phyloP scores from a whole-genome alignment of 1,140 invertebrate species.

The Pseudomyrmex cubaensis region DNA sequence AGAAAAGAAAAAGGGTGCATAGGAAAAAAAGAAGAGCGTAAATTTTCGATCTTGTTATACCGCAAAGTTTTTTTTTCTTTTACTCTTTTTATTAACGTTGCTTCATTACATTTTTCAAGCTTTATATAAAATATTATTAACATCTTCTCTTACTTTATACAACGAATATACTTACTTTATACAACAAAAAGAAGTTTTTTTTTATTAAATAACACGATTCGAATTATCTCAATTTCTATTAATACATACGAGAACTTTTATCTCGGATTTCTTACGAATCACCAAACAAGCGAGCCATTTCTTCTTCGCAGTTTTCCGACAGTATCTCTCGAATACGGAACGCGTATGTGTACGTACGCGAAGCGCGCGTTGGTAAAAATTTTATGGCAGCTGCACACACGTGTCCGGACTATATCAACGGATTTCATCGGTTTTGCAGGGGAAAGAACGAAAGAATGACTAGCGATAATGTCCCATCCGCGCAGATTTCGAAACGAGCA shows the following conservation, averaged over 20 bases:
- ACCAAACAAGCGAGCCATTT: neutral
- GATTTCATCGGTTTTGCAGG: constrained; percentile 32
- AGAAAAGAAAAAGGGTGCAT: neutral
- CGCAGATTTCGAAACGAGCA: constrained; percentile 55
- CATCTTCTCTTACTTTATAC: too few relatives aligned
- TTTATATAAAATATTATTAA: too few relatives aligned
- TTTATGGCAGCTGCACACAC: constrained; percentile 50
- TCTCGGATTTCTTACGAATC: constrained; percentile 45
- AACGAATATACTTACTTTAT: too few relatives aligned
- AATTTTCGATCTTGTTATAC: neutral
- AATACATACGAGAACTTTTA: constrained; percentile 17
- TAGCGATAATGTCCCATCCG: constrained; percentile 56
- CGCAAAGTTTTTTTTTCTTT: neutral
- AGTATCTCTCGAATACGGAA: constrained; percentile 28
- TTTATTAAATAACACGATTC: neutral
- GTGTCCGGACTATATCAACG: constrained; percentile 44
- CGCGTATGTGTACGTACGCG: neutral
- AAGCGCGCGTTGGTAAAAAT: constrained; percentile 43
- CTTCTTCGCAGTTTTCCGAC: neutral
- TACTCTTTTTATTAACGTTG: neutral
- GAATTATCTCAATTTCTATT: constrained; percentile 15
- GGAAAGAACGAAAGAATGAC: constrained; percentile 18
- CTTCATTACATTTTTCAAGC: neutral
- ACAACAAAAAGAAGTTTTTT: too few relatives aligned
- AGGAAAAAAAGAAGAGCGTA: neutral